Conservation (phyloP, 2,888 invertebrate genomes). For the Torymus tubicola region DNA sequence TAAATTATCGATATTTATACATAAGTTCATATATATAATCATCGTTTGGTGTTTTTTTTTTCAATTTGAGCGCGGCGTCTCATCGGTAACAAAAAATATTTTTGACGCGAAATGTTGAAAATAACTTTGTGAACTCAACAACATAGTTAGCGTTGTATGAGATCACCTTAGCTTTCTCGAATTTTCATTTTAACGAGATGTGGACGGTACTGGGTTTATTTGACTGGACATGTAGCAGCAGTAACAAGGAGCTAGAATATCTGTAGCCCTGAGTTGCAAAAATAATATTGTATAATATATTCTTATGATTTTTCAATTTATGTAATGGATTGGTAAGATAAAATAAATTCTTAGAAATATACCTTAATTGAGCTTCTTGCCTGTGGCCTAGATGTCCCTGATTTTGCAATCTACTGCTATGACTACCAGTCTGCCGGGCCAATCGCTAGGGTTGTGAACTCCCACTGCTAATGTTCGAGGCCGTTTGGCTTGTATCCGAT, state of each 20-base stretch:
- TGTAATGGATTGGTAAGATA: background rate
- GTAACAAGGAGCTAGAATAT: conserved; percentile 66
- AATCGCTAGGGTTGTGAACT: conserved; percentile 68
- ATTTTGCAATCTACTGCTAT: conserved; percentile 61
- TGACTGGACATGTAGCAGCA: conserved; percentile 71
- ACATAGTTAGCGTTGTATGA: conserved; percentile 3
- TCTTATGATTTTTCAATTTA: background rate
- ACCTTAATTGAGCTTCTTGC: conserved; percentile 65
- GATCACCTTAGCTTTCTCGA: conserved; percentile 23
- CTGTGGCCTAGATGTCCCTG: conserved; percentile 62
- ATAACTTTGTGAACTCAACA: conserved; percentile 32
- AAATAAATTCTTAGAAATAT: conserved; percentile 14
- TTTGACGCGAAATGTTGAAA: conserved; percentile 30
- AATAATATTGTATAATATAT: conserved; percentile 20
- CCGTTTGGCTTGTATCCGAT: conserved; percentile 65
- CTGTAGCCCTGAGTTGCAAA: conserved; percentile 63
- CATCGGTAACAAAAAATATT: conserved; percentile 24
- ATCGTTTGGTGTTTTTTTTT: conserved; percentile 54
- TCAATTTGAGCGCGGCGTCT: conserved; percentile 23
- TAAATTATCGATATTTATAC: conserved; percentile 51
- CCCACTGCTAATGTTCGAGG: conserved; percentile 63
- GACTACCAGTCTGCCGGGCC: conserved; percentile 58
- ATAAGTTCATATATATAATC: conserved; percentile 49
- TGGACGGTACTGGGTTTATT: conserved; percentile 74
- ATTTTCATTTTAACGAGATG: conserved; percentile 64